A percentile compares a stretch with the other conserved stretches of the same genome.
Evolutionary conservation across 1,140 invertebrate species (phyloP).

Genomic region (Aphis gossypii): DNA sequence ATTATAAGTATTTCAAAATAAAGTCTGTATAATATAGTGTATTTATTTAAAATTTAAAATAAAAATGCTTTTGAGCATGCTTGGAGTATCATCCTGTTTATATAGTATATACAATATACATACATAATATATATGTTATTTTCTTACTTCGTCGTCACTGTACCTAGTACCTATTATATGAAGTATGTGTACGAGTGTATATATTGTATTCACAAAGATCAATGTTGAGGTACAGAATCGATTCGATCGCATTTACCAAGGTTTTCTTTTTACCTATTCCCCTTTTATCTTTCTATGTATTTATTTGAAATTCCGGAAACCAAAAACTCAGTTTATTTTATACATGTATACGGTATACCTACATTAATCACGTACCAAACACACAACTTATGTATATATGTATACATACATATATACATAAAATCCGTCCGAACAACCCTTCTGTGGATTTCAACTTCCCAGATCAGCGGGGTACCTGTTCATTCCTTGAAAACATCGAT

Average conservation of each 20-base stretch:
- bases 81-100: neutral
- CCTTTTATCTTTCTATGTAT: neutral
- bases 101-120: neutral
- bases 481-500: neutral
- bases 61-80: too few relatives aligned
- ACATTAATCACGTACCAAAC: slow-evolving; percentile 24
- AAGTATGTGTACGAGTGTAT: neutral
- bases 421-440: slow-evolving; percentile 41
- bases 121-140: neutral
- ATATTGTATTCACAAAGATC: neutral
- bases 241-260: neutral
- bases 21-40: too few relatives aligned
- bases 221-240: neutral
- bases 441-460: neutral
- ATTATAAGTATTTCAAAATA: too few relatives aligned
- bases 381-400: neutral
- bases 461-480: slow-evolving; percentile 16
- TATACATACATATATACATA: neutral
- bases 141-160: neutral
- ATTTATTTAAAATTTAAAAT: too few relatives aligned
- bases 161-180: neutral
- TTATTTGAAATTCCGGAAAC: slow-evolving; percentile 47
- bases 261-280: neutral
- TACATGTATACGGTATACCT: too few relatives aligned
- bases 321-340: slow-evolving; percentile 4